A percentile compares a stretch with the other conserved stretches of the same genome.
phyloP scores from a whole-genome alignment of 2,797 vertebrate species.

The Phylloscopus collybita region DNA sequence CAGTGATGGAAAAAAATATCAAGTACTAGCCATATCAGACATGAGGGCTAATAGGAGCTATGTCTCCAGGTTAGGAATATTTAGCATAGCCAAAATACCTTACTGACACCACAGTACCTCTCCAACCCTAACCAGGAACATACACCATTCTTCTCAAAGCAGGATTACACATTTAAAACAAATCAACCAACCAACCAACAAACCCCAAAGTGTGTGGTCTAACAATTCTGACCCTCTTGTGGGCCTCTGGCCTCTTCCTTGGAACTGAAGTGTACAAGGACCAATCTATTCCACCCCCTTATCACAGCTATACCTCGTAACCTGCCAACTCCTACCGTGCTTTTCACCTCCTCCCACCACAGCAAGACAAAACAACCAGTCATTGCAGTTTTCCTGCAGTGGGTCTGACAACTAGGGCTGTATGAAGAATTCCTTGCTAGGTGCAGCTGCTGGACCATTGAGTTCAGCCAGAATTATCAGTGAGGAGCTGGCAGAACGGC shows the following conservation, averaged over 20 bases:
- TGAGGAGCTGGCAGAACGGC: background rate
- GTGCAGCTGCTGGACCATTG: fast-evolving
- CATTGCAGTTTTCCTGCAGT: background rate
- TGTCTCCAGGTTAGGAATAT: background rate
- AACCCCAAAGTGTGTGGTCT: background rate
- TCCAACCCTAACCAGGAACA: background rate
- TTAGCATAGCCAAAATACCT: background rate
- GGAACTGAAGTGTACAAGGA: background rate
- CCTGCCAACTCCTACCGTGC: background rate
- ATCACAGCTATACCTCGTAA: background rate
- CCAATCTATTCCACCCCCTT: background rate
- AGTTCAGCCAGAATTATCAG: fast-evolving
- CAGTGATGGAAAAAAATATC: background rate
- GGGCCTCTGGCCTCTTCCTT: background rate
- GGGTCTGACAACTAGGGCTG: background rate
- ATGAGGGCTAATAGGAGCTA: background rate
- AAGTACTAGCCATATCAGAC: background rate
- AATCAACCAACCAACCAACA: background rate
- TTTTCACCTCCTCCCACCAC: background rate
- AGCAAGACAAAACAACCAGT: background rate
- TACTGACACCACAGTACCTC: background rate
- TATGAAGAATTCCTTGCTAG: fast-evolving
- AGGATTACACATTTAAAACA: background rate
- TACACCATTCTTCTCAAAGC: background rate
- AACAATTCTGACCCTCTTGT: background rate